Conservation (phyloP, 2,797 vertebrate genomes). For the Manis crassicaudata region DNA sequence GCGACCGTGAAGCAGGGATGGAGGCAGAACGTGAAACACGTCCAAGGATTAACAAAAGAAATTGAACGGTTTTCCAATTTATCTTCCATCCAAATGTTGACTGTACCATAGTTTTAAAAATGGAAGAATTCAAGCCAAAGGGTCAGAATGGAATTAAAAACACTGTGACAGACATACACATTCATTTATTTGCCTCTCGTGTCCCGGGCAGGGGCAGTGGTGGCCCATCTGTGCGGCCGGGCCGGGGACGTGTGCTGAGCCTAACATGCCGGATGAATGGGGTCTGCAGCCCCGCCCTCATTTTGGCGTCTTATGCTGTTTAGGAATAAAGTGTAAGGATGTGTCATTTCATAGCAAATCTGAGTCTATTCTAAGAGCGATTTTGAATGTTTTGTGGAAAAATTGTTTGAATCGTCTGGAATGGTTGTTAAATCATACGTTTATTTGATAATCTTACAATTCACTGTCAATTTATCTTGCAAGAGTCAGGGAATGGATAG, state of each 20-base stretch:
- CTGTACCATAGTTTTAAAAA: neutral
- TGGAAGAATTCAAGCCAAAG: neutral
- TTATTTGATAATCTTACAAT: slow-evolving; percentile 45
- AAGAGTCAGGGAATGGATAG: slow-evolving; percentile 17
- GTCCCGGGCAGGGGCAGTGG: neutral
- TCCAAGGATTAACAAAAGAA: slow-evolving; percentile 69
- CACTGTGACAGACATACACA: too few relatives aligned
- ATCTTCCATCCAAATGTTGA: neutral
- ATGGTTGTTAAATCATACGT: neutral
- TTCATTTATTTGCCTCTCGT: neutral
- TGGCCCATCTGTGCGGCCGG: neutral
- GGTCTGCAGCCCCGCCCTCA: neutral
- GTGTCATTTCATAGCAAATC: neutral
- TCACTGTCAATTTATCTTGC: neutral
- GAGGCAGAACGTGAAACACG: neutral
- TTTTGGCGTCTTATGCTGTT: neutral
- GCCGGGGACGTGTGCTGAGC: neutral
- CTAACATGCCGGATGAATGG: neutral
- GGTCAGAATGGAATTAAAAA: neutral
- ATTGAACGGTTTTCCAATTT: slow-evolving; percentile 24
- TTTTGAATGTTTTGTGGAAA: slow-evolving; percentile 46
- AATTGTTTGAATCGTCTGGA: slow-evolving; percentile 7
- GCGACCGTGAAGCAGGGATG: neutral
- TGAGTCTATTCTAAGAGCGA: neutral
- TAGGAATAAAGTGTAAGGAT: slow-evolving; percentile 8